These are phyloP conservation scores for Opisthocomus hoazin DNA, from an alignment of 2,113 vertebrate species.

Conservation along the genomic window DNA sequence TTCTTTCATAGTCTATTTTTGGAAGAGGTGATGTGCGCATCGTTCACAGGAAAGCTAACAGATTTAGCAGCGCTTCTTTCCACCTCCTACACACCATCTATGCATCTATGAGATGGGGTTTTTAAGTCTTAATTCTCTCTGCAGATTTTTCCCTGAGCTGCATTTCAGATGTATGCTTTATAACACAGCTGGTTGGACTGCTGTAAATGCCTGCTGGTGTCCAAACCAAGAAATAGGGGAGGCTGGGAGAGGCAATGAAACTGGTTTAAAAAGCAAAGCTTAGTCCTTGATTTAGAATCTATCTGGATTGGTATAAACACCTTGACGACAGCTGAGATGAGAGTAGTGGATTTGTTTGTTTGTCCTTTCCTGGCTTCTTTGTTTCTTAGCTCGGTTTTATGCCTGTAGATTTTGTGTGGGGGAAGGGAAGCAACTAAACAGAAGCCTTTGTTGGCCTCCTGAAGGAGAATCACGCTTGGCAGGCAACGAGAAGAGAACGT, in stretches of 20 bases:
- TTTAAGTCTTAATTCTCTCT: not conserved
- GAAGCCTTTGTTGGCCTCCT: not conserved
- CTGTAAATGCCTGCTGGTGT: not conserved
- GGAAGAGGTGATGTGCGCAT: constrained; percentile 29
- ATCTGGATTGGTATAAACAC: not conserved
- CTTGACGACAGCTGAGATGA: not conserved
- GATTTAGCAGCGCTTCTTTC: constrained; percentile 57
- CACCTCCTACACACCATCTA: constrained; percentile 58
- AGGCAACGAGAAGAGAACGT: accelerated
- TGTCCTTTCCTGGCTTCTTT: not conserved
- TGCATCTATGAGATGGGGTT: not conserved
- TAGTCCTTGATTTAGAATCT: not conserved
- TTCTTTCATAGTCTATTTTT: constrained; percentile 33
- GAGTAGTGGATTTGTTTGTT: not conserved
- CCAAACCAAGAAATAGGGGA: not conserved
- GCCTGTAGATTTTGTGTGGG: not conserved
- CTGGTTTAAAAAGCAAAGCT: not conserved
- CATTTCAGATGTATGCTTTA: not conserved
- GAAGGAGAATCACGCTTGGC: not conserved
- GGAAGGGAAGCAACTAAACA: not conserved
- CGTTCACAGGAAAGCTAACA: constrained; percentile 45
- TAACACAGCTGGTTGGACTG: not conserved
- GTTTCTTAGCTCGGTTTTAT: not conserved
- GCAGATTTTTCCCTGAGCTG: not conserved
- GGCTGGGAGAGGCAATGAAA: not conserved